Evolutionary conservation across 1,140 invertebrate genomes (phyloP).

Genomic region (Diuraphis noxia): DNA sequence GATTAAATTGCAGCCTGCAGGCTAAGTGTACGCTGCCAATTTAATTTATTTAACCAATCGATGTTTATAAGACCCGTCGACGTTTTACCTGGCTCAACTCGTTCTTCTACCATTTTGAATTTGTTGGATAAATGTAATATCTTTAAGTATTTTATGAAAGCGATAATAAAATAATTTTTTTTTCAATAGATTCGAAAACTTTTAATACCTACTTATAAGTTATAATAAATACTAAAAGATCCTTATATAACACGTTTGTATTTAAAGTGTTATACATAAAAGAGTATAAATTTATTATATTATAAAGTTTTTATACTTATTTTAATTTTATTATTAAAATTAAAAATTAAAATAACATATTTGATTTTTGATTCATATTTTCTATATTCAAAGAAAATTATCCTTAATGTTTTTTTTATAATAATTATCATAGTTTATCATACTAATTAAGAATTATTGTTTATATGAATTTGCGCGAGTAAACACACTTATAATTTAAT

Average conservation of each 20-base stretch:
- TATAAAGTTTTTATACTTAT: neutral
- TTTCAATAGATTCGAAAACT: neutral
- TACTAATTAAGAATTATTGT: neutral
- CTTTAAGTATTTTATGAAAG: neutral
- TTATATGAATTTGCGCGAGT: neutral
- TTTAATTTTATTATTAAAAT: neutral
- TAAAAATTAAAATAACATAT: too few relatives aligned
- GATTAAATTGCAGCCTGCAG: neutral
- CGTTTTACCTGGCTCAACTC: neutral
- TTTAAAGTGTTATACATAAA: neutral
- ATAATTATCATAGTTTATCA: too few relatives aligned
- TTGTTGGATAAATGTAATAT: neutral
- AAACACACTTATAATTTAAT: neutral
- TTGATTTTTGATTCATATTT: neutral
- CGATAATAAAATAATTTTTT: neutral
- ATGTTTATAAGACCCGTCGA: slow-evolving; percentile 3
- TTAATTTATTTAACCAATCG: slow-evolving; percentile 10
- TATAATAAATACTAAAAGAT: too few relatives aligned
- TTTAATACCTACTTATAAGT: neutral
- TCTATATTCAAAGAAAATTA: neutral
- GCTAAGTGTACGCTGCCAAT: neutral
- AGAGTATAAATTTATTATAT: neutral
- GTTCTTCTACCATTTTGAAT: neutral
- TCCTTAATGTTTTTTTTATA: too few relatives aligned
- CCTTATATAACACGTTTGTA: neutral